phyloP scores from a whole-genome alignment of 1,140 invertebrate species.

The Uloborus diversus region DNA sequence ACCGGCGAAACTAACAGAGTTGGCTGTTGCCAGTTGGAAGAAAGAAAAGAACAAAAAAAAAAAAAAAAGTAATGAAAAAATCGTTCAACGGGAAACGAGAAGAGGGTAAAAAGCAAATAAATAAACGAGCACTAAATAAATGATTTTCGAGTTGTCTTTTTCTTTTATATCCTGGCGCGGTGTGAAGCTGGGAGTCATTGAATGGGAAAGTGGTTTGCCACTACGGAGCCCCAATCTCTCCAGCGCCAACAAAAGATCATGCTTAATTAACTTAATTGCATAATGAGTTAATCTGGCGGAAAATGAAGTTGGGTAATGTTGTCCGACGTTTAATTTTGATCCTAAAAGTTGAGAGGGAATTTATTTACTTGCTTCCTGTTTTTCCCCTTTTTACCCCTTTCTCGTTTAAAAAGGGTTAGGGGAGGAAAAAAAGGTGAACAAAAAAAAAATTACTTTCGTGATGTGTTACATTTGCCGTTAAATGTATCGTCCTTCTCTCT shows the following conservation, averaged over 20 bases:
- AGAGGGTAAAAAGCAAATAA: no score
- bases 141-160: slow-evolving; percentile 41
- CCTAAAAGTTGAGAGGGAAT: slow-evolving; percentile 26
- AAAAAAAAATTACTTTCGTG: no score
- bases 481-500: no score
- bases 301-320: slow-evolving; percentile 50
- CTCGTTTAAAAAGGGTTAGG: no score
- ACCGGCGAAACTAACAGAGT: not conserved
- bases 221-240: not conserved
- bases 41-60: not conserved
- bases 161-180: slow-evolving; percentile 27
- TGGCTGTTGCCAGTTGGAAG: not conserved
- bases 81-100: slow-evolving; percentile 11
- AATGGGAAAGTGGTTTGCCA: slow-evolving; percentile 34
- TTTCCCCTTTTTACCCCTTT: not conserved
- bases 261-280: slow-evolving; percentile 53
- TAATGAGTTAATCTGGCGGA: slow-evolving; percentile 52
- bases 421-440: no score
- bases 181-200: slow-evolving; percentile 29
- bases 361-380: slow-evolving; percentile 8
- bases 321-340: slow-evolving; percentile 51
- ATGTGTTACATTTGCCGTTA: no score
- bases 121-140: slow-evolving; percentile 54
- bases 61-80: slow-evolving; percentile 1
- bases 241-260: slow-evolving; percentile 36